Conservation (phyloP, 2,888 invertebrate genomes). For the Autographa gamma region DNA sequence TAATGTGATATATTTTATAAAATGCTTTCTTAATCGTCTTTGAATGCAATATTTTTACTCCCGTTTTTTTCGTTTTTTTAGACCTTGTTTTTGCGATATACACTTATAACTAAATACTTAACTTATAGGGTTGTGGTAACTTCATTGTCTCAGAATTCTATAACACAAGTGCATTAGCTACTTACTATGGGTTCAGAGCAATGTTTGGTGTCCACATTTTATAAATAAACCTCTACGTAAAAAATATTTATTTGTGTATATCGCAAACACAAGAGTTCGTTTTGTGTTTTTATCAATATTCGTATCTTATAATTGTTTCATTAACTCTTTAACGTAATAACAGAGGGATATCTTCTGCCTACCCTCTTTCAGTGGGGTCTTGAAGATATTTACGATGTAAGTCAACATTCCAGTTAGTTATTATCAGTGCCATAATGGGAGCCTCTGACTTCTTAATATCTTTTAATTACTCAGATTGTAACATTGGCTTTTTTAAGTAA, state of each 20-base stretch:
- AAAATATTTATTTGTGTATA: conserved; percentile 25
- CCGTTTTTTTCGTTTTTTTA: conserved; percentile 40
- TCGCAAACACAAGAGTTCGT: conserved; percentile 18
- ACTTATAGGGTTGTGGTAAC: too few relatives aligned
- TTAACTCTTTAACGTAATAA: conserved; percentile 23
- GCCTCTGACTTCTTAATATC: conserved; percentile 28
- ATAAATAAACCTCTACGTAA: neutral
- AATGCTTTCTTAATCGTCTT: conserved; percentile 46
- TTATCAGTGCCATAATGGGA: conserved; percentile 53
- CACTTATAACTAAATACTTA: conserved; percentile 9
- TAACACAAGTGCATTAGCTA: too few relatives aligned
- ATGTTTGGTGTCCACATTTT: too few relatives aligned
- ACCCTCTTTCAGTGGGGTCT: conserved; percentile 11
- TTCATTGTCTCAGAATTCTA: too few relatives aligned
- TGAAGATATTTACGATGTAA: conserved; percentile 33
- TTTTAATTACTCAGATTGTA: conserved; percentile 25
- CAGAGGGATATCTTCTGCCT: conserved; percentile 19
- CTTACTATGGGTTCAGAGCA: too few relatives aligned
- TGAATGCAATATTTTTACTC: conserved; percentile 49
- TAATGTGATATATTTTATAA: conserved; percentile 60
- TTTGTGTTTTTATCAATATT: conserved; percentile 31
- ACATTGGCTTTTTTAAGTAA: conserved; percentile 6
- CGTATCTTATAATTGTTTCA: conserved; percentile 33
- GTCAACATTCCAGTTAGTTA: conserved; percentile 54
- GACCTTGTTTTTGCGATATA: conserved; percentile 28